Percentiles rank a stretch among this genome's conserved stretches.
Evolutionary conservation across 92 coral and sea anemone genomes (phyloP).

Genomic region (Paramuricea clavata): DNA sequence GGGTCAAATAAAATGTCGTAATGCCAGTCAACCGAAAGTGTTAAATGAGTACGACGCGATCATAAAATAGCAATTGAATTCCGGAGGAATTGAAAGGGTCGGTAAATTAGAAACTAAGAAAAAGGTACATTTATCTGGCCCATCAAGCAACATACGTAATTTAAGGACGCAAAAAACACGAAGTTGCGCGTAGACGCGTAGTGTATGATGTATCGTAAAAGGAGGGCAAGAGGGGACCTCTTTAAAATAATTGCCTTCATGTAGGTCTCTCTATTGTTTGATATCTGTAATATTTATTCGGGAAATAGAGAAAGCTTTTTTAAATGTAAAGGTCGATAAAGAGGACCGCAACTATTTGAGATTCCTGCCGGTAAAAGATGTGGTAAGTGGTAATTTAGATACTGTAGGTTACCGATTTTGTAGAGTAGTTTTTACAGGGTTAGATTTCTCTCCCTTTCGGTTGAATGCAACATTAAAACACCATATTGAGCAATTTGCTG

Average conservation of each 20-base stretch:
- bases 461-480: conserved; percentile 49
- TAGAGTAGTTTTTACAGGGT: conserved; percentile 39
- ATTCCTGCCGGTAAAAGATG: conserved; percentile 60
- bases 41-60: conserved; percentile 26
- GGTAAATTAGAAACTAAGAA: conserved; percentile 28
- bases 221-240: conserved; percentile 19
- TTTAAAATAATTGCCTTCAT: conserved; percentile 67
- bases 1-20: conserved; percentile 43
- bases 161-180: conserved; percentile 11
- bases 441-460: conserved; percentile 62
- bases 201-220: neutral
- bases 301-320: neutral
- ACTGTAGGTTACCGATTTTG: conserved; percentile 51
- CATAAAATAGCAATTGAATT: conserved; percentile 44
- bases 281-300: conserved; percentile 53
- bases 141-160: conserved; percentile 59
- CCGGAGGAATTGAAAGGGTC: conserved; percentile 46
- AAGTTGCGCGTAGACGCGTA: neutral
- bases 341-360: conserved; percentile 49
- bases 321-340: conserved; percentile 38
- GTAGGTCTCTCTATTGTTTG: conserved; percentile 60
- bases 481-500: conserved; percentile 24
- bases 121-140: conserved; percentile 38
- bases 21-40: conserved; percentile 31
- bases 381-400: neutral